phyloP scores from a whole-genome alignment of 1,140 invertebrate genomes.

The Sipha flava region DNA sequence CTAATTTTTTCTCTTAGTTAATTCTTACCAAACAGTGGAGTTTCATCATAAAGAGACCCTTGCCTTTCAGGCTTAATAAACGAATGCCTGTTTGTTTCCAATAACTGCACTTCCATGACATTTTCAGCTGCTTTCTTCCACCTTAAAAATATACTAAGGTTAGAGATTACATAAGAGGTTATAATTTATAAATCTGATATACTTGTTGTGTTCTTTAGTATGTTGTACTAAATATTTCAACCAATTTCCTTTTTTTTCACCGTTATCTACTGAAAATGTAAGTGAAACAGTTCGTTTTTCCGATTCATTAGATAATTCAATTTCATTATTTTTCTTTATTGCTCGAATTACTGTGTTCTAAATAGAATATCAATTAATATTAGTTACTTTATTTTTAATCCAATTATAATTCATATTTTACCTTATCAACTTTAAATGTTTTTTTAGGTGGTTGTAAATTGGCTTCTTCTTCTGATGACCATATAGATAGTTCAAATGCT shows the following conservation, averaged over 20 bases:
- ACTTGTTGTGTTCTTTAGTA: slow-evolving; percentile 47
- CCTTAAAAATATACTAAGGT: slow-evolving; percentile 38
- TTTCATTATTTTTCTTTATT: slow-evolving; percentile 42
- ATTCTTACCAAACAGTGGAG: slow-evolving; percentile 49
- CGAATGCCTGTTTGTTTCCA: slow-evolving; percentile 46
- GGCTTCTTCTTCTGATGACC: slow-evolving; percentile 6
- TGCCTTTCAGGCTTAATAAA: slow-evolving; percentile 48
- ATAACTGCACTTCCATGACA: slow-evolving; percentile 52
- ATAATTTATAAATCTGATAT: slow-evolving; percentile 7
- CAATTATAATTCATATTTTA: neutral
- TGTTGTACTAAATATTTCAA: slow-evolving; percentile 45
- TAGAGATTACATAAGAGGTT: neutral
- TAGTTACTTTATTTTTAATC: neutral
- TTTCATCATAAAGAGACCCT: slow-evolving; percentile 55
- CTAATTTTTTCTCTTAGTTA: neutral
- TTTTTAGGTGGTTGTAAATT: slow-evolving; percentile 1
- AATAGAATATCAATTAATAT: slow-evolving; percentile 25
- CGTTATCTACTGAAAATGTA: slow-evolving; percentile 43
- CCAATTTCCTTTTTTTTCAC: slow-evolving; percentile 48
- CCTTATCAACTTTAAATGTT: neutral
- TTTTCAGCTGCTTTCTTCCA: slow-evolving; percentile 57
- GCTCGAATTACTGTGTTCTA: slow-evolving; percentile 44
- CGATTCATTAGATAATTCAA: slow-evolving; percentile 44
- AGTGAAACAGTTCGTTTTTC: slow-evolving; percentile 43
- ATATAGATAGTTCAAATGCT: slow-evolving; percentile 14